Percentiles rank a stretch among this genome's conserved stretches.
These are phyloP conservation scores for Sinonovacula constricta DNA, from an alignment of 1,140 invertebrate genomes.

Conservation along the genomic window DNA sequence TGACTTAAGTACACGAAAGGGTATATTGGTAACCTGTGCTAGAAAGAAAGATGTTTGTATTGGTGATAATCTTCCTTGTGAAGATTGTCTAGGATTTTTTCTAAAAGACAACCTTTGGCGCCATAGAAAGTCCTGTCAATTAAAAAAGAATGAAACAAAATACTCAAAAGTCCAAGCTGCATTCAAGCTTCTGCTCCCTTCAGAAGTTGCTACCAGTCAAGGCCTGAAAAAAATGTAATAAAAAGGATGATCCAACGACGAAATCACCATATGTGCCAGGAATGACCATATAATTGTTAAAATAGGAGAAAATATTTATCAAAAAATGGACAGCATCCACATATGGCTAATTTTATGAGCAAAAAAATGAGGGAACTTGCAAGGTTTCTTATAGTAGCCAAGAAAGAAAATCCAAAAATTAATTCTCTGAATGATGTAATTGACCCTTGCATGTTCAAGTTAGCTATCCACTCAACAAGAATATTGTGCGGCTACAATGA, in stretches of 20 bases:
- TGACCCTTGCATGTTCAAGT: too few relatives aligned
- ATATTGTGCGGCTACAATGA: too few relatives aligned
- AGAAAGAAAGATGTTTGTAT: constrained; percentile 15
- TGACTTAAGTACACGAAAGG: constrained; percentile 42
- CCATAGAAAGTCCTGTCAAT: constrained; percentile 47
- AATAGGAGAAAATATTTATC: constrained; percentile 52
- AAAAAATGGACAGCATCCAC: constrained; percentile 54
- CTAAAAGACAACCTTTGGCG: constrained; percentile 51
- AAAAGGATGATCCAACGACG: constrained; percentile 40
- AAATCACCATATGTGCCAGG: constrained; percentile 43
- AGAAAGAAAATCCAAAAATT: constrained; percentile 46
- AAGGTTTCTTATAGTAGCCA: constrained; percentile 46
- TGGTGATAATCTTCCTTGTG: constrained; percentile 50
- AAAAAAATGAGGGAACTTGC: constrained; percentile 55
- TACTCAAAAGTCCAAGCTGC: constrained; percentile 13
- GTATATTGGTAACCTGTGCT: constrained; percentile 43
- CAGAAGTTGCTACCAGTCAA: constrained; percentile 13
- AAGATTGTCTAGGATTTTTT: constrained; percentile 53
- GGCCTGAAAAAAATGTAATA: constrained; percentile 48
- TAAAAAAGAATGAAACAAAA: constrained; percentile 30
- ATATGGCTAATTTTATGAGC: constrained; percentile 42
- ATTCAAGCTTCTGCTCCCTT: constrained; percentile 43
- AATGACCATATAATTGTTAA: constrained; percentile 50
- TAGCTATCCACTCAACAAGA: too few relatives aligned
- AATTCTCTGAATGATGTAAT: constrained; percentile 22